Percentiles rank a stretch among this genome's conserved stretches.
phyloP scores from a whole-genome alignment of 2,113 vertebrate genomes.

The Nerophis ophidion region DNA sequence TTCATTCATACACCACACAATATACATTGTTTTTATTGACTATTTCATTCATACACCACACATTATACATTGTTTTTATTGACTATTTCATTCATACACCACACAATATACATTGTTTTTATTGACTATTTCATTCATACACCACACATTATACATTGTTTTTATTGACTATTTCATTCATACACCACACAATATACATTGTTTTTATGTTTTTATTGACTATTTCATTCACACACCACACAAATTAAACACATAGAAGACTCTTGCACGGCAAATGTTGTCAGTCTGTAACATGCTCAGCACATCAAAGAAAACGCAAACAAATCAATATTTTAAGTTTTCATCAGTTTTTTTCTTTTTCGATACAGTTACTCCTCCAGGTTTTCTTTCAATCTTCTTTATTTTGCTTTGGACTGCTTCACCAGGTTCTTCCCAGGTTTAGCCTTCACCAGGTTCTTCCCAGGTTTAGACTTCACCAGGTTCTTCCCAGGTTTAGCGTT shows the following conservation, averaged over 20 bases:
- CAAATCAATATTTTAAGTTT: neutral
- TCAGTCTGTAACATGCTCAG: neutral
- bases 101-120: too few relatives aligned
- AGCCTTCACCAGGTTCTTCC: conserved; percentile 10
- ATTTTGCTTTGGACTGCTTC: conserved; percentile 24
- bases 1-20: too few relatives aligned
- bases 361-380: conserved; percentile 6
- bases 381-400: conserved; percentile 25
- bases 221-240: neutral
- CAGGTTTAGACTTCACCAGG: too few relatives aligned
- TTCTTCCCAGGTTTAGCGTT: conserved; percentile 16
- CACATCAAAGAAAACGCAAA: neutral
- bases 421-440: conserved; percentile 26
- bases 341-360: conserved; percentile 46
- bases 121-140: too few relatives aligned
- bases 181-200: too few relatives aligned
- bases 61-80: too few relatives aligned
- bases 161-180: too few relatives aligned
- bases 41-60: too few relatives aligned
- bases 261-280: neutral
- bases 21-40: too few relatives aligned
- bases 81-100: too few relatives aligned
- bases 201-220: too few relatives aligned
- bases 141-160: too few relatives aligned
- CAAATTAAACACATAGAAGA: neutral